Conservation (phyloP, 2,888 invertebrate genomes). For the Agapostemon virescens region DNA sequence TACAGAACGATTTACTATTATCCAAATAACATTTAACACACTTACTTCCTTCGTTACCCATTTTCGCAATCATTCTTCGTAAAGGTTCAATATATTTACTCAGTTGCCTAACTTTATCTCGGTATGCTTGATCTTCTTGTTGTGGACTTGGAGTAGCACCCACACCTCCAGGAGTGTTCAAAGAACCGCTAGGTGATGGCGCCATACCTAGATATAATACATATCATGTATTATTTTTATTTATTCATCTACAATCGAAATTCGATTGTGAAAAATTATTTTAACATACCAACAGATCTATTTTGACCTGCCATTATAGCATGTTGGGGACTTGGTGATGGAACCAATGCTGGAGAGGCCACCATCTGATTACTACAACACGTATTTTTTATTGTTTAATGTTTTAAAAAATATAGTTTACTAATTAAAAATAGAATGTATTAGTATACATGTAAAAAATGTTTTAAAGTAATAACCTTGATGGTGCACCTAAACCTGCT, state of each 20-base stretch:
- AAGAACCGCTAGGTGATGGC: conserved; percentile 90
- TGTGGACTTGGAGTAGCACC: conserved; percentile 85
- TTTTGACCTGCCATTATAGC: conserved; percentile 84
- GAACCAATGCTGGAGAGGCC: conserved; percentile 86
- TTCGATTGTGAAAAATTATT: conserved; percentile 22
- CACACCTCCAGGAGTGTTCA: conserved; percentile 88
- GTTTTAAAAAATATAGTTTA: neutral
- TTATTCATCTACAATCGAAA: neutral
- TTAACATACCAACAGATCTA: conserved; percentile 82
- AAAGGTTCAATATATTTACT: conserved; percentile 97
- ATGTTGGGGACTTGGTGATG: conserved; percentile 86
- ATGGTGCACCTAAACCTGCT: conserved; percentile 84
- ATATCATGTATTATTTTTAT: conserved; percentile 7
- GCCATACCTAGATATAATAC: conserved; percentile 82
- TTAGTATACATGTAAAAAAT: conserved; percentile 8
- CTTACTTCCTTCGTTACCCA: conserved; percentile 89
- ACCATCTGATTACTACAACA: conserved; percentile 84
- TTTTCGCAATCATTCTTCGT: conserved; percentile 92
- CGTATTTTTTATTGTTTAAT: conserved; percentile 3
- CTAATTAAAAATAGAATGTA: too few relatives aligned
- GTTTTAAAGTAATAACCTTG: conserved; percentile 65
- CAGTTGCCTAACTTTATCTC: conserved; percentile 95
- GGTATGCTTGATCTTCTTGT: conserved; percentile 93
- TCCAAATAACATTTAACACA: conserved; percentile 7
- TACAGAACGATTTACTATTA: neutral